phyloP scores from a whole-genome alignment of 1,140 invertebrate species.

The Physella acuta region DNA sequence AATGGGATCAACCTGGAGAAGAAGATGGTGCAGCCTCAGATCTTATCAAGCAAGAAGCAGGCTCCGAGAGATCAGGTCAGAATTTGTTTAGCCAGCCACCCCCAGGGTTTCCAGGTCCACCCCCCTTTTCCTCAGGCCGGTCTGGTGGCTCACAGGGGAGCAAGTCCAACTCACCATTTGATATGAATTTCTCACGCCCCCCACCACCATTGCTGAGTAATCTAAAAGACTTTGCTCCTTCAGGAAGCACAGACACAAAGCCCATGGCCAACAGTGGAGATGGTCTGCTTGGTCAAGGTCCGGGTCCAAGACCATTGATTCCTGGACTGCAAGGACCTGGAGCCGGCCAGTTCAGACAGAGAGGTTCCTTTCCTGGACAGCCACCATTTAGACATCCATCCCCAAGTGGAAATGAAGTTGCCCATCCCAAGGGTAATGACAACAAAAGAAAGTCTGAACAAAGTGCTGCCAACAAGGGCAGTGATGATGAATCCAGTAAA shows the following conservation, averaged over 20 bases:
- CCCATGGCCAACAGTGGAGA: background rate
- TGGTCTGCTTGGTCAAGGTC: conserved; percentile 1
- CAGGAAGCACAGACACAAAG: background rate
- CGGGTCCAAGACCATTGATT: conserved; percentile 15
- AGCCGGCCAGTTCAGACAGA: background rate
- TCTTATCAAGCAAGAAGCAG: conserved; percentile 11
- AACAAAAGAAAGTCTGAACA: conserved; percentile 3
- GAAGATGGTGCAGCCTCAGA: background rate
- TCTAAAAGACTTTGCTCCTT: conserved; percentile 1
- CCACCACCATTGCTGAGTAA: conserved; percentile 17
- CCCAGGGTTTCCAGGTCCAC: conserved; percentile 5
- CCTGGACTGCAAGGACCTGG: background rate
- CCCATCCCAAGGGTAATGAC: background rate
- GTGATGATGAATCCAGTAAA: background rate
- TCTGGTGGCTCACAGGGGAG: background rate
- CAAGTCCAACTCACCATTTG: background rate
- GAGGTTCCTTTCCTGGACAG: background rate
- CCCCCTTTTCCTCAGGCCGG: background rate
- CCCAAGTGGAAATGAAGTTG: background rate
- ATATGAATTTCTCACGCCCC: conserved; percentile 10
- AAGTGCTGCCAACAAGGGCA: background rate
- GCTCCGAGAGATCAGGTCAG: background rate
- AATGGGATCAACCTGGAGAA: conserved; percentile 27
- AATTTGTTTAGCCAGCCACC: conserved; percentile 17
- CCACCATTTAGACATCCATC: conserved; percentile 7